Percentiles rank a stretch among this genome's conserved stretches.
Conservation (phyloP, 1,140 invertebrate species). For the Eurosta solidaginis region DNA sequence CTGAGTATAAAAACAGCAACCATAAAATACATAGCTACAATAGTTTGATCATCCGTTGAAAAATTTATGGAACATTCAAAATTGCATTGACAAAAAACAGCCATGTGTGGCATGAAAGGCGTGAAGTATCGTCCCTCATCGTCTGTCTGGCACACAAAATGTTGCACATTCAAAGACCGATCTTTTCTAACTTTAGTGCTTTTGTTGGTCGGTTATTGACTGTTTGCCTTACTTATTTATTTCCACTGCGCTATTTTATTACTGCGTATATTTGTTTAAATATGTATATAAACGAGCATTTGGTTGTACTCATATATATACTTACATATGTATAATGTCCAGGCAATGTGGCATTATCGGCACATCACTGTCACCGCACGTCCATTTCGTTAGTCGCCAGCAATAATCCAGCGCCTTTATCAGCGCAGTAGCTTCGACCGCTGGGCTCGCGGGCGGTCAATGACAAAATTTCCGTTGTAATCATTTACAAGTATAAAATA, state of each 20-base stretch:
- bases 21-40: neutral
- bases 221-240: neutral
- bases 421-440: neutral
- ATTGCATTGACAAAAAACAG: neutral
- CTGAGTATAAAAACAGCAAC: neutral
- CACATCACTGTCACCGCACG: neutral
- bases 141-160: too few relatives aligned
- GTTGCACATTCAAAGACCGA: too few relatives aligned
- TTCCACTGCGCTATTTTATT: neutral
- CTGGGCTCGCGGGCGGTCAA: neutral
- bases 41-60: neutral
- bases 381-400: neutral
- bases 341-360: neutral
- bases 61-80: neutral
- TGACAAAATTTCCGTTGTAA: neutral
- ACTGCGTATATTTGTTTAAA: too few relatives aligned
- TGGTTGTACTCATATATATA: too few relatives aligned
- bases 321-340: too few relatives aligned
- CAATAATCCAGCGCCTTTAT: neutral
- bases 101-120: neutral
- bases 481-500: slow-evolving; percentile 19
- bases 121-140: neutral
- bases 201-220: neutral
- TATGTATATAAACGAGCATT: too few relatives aligned
- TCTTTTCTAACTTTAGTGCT: neutral